Base-by-base conservation (phyloP, 2,797 vertebrate species). In the Mus caroli region DNA sequence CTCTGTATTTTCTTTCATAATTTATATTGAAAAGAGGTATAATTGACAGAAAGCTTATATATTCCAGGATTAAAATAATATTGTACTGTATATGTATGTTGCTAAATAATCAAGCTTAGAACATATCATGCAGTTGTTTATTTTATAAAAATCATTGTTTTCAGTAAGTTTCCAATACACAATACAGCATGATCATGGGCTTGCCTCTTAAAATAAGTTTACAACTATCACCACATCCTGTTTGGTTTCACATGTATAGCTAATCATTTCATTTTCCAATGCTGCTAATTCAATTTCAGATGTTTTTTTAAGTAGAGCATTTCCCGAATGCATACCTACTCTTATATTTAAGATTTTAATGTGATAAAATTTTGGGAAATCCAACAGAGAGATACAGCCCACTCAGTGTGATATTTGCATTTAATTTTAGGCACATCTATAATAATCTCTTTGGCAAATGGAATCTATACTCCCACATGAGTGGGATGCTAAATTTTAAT, bases 401-500 rank as follows among this genome's bases (percentile, higher is more conserved):
- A 94, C 71, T 91, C 75, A 73, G 43, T 91, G 43, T 82, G 79
- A 88, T 95, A 94, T 95, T 93, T 96, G 79, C 80, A 97, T 82
- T 95, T 94, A 94, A 90, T 95, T 94, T 75, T 79, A 67, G 67
- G 37, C 50, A 95, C 80, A 95, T 84, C 15, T 94, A 56, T 96
- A 97, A 92, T 90, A 97, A 92, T 95, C 56, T 80, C 88, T 96
- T 97, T 69, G 91, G 89, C 96, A 96, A 88, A 75, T 89, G 0
- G 69, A 94, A 83, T 85, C 50, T 91, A 11, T 92, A 95, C 82
- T 97, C 89, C 90, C 43, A 90, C 54, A 69, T 94, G 52, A 91
- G 46, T 92, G 83, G 31, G 60, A 28, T 90, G 71, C 71, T 96
- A 93, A 94, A 95, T 91, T 96, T 95, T 96, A 95, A 97, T 96